These are phyloP conservation scores for Hyppa rectilinea DNA, from an alignment of 2,888 invertebrate species.

Conservation along the genomic window DNA sequence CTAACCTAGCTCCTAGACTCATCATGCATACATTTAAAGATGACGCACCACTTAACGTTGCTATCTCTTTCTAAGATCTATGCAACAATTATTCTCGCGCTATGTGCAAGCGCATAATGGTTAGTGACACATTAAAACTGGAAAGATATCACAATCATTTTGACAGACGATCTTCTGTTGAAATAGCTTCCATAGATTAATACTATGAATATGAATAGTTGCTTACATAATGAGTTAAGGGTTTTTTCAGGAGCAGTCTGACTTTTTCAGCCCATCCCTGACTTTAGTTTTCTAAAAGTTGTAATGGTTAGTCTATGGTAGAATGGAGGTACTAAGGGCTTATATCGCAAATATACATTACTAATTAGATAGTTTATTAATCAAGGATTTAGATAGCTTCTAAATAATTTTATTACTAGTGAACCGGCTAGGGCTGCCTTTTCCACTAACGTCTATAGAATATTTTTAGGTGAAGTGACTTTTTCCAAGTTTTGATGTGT, in stretches of 20 bases:
- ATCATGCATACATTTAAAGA: slow-evolving; percentile 19
- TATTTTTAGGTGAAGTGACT: not conserved
- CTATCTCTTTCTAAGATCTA: slow-evolving; percentile 51
- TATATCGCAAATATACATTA: slow-evolving; percentile 5
- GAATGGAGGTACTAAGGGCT: not conserved
- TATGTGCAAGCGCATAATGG: slow-evolving; percentile 20
- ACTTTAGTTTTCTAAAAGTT: slow-evolving; percentile 5
- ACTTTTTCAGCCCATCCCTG: slow-evolving; percentile 2
- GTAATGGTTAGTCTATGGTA: not conserved
- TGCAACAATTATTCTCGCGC: slow-evolving; percentile 36
- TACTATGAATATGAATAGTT: not conserved
- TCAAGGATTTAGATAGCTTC: slow-evolving; percentile 24
- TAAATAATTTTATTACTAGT: slow-evolving; percentile 15
- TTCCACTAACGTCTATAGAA: slow-evolving; percentile 9
- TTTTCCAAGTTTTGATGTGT: slow-evolving; percentile 33
- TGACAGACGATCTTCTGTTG: not conserved
- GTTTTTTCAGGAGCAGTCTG: slow-evolving; percentile 13
- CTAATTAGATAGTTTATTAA: slow-evolving; percentile 31
- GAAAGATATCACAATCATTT: slow-evolving; percentile 1
- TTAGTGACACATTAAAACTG: slow-evolving; percentile 38
- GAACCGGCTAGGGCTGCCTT: not conserved
- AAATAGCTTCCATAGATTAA: slow-evolving; percentile 23
- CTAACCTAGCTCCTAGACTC: slow-evolving; percentile 49
- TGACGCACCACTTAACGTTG: slow-evolving; percentile 9
- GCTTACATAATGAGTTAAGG: slow-evolving; percentile 4